Evolutionary conservation across 2,888 invertebrate species (phyloP), one percentile per base, ranked within the genome.

Genomic region (Phorcus lineatus): DNA sequence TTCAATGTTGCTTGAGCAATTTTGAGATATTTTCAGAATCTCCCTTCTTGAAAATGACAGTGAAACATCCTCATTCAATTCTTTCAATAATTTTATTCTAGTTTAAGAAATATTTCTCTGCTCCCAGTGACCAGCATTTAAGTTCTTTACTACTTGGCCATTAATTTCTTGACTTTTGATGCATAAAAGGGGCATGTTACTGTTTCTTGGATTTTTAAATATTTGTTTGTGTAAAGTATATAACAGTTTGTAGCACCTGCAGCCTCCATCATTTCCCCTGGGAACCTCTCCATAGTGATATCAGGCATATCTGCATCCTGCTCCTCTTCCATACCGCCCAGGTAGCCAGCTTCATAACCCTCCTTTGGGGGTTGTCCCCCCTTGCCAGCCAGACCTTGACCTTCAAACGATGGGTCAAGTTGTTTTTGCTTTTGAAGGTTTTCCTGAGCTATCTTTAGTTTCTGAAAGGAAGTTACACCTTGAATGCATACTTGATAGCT

Each of bases 241-340:
- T 36, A 36, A 36, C 2, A 36, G 4, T 36, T 7, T 36, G 36
- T n/a, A 80, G 54, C 55, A 82, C 79, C 80, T 52, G 57, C 62
- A 55, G 31, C 54, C 16, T 81, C 78, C 9, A 74, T 24, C 52
- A 80, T 80, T n/a, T 82, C 82, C 24, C 79, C 83, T 22, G 82
- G 77, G 36, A 80, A 74, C 3, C 74, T 80, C n/a, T 82, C 81
- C 67, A 81, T 82, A 2, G 85, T 79, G 31, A 86, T 66, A 11
- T 85, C 87, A 0, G 82, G 81, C 75, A 85, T 80, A 28, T 82
- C 83, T n/a, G 78, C 79, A 80, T 89, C 89, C 75, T 89, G 82
- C 19, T 85, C 85, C 3, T 75, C 74, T 13, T 53, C 74, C 19
- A 74, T 79, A 6, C 36, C 53, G 3, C 47, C 62, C 4, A 4